A percentile compares a stretch with the other conserved stretches of the same genome.
Conservation (phyloP, 2,113 vertebrate species). For the Myocastor coypus region DNA sequence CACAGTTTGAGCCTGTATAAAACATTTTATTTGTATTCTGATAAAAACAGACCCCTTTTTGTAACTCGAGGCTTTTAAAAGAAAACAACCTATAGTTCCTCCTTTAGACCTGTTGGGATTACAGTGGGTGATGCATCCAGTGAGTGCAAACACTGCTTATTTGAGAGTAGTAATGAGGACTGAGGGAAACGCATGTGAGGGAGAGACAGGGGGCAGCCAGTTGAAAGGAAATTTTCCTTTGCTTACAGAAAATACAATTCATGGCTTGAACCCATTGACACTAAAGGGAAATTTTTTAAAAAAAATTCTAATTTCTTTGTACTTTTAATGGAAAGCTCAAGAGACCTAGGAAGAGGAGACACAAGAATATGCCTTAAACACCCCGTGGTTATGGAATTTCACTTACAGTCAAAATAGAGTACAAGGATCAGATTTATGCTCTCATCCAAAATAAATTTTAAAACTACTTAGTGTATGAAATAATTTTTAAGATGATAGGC, state of each 20-base stretch:
- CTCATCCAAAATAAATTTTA: background rate
- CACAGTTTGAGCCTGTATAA: slow-evolving; percentile 12
- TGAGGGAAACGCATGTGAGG: background rate
- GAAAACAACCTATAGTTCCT: slow-evolving; percentile 55
- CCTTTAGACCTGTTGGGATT: slow-evolving; percentile 26
- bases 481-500: background rate
- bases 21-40: slow-evolving; percentile 72
- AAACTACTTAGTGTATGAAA: background rate
- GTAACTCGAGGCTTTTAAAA: slow-evolving; percentile 58
- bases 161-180: slow-evolving; percentile 21
- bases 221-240: background rate
- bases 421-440: background rate
- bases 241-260: slow-evolving; percentile 18
- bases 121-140: slow-evolving; percentile 1
- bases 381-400: background rate
- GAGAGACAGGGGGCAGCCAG: background rate
- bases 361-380: background rate
- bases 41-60: slow-evolving; percentile 64
- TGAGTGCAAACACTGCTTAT: background rate
- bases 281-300: background rate
- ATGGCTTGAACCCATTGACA: background rate
- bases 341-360: background rate
- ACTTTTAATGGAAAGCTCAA: slow-evolving; percentile 28
- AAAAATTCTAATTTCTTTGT: slow-evolving; percentile 5
- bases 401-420: background rate